A percentile compares a stretch with the other conserved stretches of the same genome.
Conservation (phyloP, 1,140 invertebrate species). For the Episyrphus balteatus region DNA sequence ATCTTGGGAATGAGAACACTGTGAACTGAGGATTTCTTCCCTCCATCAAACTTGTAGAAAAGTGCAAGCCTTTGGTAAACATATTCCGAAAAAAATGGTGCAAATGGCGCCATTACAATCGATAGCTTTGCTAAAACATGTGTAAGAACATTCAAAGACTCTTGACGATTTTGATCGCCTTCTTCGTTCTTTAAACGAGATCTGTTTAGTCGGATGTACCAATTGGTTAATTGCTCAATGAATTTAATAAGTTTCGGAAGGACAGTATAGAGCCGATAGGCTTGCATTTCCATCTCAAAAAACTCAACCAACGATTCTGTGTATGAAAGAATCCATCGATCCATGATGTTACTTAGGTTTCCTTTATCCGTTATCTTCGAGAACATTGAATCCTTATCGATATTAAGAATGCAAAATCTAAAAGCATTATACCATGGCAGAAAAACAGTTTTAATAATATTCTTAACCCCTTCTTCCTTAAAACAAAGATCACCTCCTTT, state of each 20-base stretch:
- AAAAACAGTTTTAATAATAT: slow-evolving; percentile 93
- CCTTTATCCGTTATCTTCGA: slow-evolving; percentile 6
- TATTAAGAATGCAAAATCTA: slow-evolving; percentile 83
- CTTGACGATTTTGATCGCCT: slow-evolving; percentile 14
- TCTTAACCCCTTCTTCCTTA: slow-evolving; percentile 88
- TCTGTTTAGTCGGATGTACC: slow-evolving; percentile 94
- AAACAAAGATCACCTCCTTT: slow-evolving; percentile 87
- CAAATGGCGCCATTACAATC: slow-evolving; percentile 86
- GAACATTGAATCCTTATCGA: slow-evolving; percentile 41
- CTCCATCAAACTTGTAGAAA: slow-evolving; percentile 21
- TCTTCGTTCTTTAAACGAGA: slow-evolving; percentile 76
- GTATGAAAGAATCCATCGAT: slow-evolving; percentile 90
- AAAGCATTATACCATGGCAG: slow-evolving; percentile 97
- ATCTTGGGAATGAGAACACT: slow-evolving; percentile 72
- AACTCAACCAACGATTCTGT: slow-evolving; percentile 80
- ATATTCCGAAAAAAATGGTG: slow-evolving; percentile 86
- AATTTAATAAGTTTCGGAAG: slow-evolving; percentile 83
- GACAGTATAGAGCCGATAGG: slow-evolving; percentile 87
- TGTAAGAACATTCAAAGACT: too few relatives aligned
- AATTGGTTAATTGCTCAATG: slow-evolving; percentile 92
- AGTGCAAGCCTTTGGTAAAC: slow-evolving; percentile 79
- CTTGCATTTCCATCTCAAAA: slow-evolving; percentile 80
- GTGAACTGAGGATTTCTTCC: slow-evolving; percentile 60
- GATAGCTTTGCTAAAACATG: slow-evolving; percentile 41
- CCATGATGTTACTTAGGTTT: slow-evolving; percentile 60